Percentiles rank a stretch among this genome's conserved stretches.
phyloP scores from a whole-genome alignment of 1,140 invertebrate genomes.

The Bombus superbus region DNA sequence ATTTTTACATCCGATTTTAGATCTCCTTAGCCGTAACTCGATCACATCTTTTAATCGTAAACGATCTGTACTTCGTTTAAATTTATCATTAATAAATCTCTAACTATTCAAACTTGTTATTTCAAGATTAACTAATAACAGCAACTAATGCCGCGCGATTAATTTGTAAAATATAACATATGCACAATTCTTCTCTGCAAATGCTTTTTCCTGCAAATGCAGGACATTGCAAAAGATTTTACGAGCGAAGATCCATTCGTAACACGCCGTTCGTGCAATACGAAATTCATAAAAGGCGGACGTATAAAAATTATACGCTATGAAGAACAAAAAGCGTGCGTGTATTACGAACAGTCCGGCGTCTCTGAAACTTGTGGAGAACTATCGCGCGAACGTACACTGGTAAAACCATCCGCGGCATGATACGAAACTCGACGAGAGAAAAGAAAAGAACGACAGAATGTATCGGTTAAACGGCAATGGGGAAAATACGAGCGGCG shows the following conservation, averaged over 20 bases:
- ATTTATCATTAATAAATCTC: not conserved
- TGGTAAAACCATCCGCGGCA: not conserved
- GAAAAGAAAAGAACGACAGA: not conserved
- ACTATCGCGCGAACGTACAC: not conserved
- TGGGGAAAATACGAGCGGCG: conserved; percentile 16
- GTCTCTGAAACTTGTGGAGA: not conserved
- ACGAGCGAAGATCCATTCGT: not conserved
- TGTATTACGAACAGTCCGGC: not conserved
- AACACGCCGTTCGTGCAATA: not conserved
- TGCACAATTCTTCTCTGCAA: too few relatives aligned
- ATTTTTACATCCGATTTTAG: not conserved
- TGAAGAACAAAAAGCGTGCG: not conserved
- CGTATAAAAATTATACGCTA: not conserved
- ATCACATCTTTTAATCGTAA: not conserved
- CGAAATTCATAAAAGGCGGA: not conserved
- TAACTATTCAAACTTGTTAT: too few relatives aligned
- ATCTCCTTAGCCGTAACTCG: not conserved
- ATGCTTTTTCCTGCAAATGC: too few relatives aligned
- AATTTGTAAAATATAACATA: too few relatives aligned
- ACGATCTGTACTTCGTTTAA: not conserved
- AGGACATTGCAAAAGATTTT: too few relatives aligned
- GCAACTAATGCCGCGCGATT: too few relatives aligned
- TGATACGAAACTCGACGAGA: not conserved
- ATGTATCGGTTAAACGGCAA: conserved; percentile 1
- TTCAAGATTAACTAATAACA: too few relatives aligned